Percentiles rank a stretch among this genome's conserved stretches.
Evolutionary conservation across 2,888 invertebrate genomes (phyloP).

Genomic region (Elysia crispata): DNA sequence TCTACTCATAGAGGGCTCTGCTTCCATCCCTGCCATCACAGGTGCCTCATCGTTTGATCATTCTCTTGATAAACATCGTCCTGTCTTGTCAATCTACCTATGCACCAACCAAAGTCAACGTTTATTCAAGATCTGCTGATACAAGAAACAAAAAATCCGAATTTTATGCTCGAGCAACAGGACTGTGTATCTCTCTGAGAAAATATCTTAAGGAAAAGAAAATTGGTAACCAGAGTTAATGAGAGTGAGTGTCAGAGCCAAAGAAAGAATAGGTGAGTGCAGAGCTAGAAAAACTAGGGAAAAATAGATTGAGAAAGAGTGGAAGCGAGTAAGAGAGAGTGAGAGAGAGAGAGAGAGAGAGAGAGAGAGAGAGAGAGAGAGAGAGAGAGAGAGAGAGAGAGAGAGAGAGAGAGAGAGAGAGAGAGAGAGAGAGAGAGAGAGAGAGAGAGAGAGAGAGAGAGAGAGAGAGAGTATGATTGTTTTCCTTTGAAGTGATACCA

Average conservation of each 20-base stretch:
- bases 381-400: slow-evolving; percentile 2
- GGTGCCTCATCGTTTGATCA: too few relatives aligned
- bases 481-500: too few relatives aligned
- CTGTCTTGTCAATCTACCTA: too few relatives aligned
- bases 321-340: neutral
- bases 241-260: neutral
- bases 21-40: too few relatives aligned
- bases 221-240: slow-evolving; percentile 12
- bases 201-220: neutral
- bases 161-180: too few relatives aligned
- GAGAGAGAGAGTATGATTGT: neutral
- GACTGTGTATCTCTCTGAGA: neutral
- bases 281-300: neutral
- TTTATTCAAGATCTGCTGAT: too few relatives aligned
- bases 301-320: slow-evolving; percentile 36
- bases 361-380: neutral
- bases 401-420: neutral
- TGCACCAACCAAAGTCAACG: too few relatives aligned
- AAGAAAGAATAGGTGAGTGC: neutral
- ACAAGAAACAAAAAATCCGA: too few relatives aligned
- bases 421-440: neutral
- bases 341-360: neutral
- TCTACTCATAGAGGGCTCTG: too few relatives aligned
- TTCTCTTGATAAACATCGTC: too few relatives aligned
- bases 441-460: slow-evolving; percentile 41